Conservation (phyloP, 2,888 invertebrate genomes). For the Archaeoteleia sp. region DNA sequence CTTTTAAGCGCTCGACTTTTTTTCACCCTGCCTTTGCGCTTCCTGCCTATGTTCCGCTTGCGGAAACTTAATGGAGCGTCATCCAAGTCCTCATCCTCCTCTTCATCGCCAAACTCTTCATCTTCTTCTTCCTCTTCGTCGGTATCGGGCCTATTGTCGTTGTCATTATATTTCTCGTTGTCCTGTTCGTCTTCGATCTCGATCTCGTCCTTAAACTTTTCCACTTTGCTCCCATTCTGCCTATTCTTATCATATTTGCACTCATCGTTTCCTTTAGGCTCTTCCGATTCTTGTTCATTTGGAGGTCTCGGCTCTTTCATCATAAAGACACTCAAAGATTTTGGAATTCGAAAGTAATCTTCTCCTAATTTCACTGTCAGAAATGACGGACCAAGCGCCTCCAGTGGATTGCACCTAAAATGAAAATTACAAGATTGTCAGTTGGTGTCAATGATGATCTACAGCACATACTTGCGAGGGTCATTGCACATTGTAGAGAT, state of each 20-base stretch:
- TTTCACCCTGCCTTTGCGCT: conserved; percentile 4
- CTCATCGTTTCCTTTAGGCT: not conserved
- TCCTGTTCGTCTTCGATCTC: not conserved
- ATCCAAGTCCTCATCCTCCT: conserved; percentile 59
- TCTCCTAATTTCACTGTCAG: conserved; percentile 68
- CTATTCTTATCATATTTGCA: too few relatives aligned
- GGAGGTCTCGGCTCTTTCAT: conserved; percentile 60
- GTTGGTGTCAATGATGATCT: not conserved
- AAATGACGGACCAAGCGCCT: conserved; percentile 65
- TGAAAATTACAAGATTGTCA: conserved; percentile 21
- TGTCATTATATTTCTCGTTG: not conserved
- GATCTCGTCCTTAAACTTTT: not conserved
- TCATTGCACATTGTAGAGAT: too few relatives aligned
- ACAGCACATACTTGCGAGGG: too few relatives aligned
- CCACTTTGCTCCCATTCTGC: conserved; percentile 2
- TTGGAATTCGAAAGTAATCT: conserved; percentile 68
- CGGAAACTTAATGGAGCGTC: conserved; percentile 59
- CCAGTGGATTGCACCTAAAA: conserved; percentile 68
- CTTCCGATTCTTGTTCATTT: conserved; percentile 33
- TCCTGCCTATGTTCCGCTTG: conserved; percentile 14
- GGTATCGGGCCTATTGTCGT: conserved; percentile 7
- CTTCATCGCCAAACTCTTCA: too few relatives aligned
- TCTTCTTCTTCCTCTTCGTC: conserved; percentile 15
- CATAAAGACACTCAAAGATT: conserved; percentile 67
- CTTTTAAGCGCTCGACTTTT: conserved; percentile 54